These are phyloP conservation scores for Lordiphosa mommai DNA, from an alignment of 1,140 invertebrate species.

Conservation along the genomic window DNA sequence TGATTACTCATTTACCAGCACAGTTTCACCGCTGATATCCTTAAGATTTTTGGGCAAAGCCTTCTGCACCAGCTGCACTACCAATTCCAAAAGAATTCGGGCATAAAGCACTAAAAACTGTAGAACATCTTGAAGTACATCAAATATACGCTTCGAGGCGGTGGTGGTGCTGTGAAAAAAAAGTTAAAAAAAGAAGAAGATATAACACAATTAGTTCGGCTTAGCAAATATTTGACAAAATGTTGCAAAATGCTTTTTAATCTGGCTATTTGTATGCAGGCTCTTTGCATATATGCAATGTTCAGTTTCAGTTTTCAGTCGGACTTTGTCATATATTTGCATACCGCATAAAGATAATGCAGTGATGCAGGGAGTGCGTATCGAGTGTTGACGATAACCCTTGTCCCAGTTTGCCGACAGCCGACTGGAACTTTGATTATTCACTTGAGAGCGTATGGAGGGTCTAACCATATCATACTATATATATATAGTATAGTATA, in stretches of 20 bases:
- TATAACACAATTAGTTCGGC: slow-evolving; percentile 9
- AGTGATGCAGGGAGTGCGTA: slow-evolving; percentile 9
- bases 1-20: slow-evolving; percentile 85
- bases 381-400: slow-evolving; percentile 50
- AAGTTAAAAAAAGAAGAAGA: neutral
- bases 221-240: slow-evolving; percentile 33
- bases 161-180: slow-evolving; percentile 55
- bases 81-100: slow-evolving; percentile 50
- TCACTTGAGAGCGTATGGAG: neutral
- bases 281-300: slow-evolving; percentile 31
- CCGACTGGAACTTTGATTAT: slow-evolving; percentile 20
- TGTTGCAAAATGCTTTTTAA: slow-evolving; percentile 38
- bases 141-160: slow-evolving; percentile 62
- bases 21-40: slow-evolving; percentile 84
- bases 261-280: slow-evolving; percentile 57
- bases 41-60: slow-evolving; percentile 80
- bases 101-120: slow-evolving; percentile 56
- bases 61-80: slow-evolving; percentile 21
- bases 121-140: slow-evolving; percentile 57
- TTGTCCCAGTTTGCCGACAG: slow-evolving; percentile 47
- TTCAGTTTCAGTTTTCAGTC: slow-evolving; percentile 28
- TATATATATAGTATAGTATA: neutral
- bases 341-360: slow-evolving; percentile 48
- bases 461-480: neutral
- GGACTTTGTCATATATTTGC: slow-evolving; percentile 47